Conservation (phyloP, 2,113 vertebrate genomes). For the Rallus limicola region DNA sequence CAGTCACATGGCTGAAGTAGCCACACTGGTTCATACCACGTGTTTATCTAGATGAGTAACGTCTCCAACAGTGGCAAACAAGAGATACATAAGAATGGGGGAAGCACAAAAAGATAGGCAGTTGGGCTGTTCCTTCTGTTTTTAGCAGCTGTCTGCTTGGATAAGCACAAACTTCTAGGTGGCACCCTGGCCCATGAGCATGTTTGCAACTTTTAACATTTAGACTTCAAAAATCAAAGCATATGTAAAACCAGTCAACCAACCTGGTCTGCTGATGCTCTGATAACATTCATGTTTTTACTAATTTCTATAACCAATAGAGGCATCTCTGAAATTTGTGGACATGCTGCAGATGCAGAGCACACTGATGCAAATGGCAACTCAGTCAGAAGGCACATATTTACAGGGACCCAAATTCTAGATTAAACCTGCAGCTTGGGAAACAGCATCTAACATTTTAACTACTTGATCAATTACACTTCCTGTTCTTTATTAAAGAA, state of each 20-base stretch:
- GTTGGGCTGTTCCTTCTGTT: background rate
- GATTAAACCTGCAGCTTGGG: background rate
- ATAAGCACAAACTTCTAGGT: background rate
- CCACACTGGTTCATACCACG: background rate
- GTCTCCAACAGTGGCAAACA: background rate
- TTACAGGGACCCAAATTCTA: background rate
- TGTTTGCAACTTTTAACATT: background rate
- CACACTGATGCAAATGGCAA: fast-evolving
- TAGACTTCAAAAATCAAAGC: background rate
- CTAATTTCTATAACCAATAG: background rate
- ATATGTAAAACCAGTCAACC: background rate
- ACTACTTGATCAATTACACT: background rate
- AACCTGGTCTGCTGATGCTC: background rate
- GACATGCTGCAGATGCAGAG: background rate
- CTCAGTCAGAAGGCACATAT: background rate
- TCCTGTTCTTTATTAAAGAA: background rate
- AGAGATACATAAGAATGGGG: background rate
- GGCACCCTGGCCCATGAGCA: background rate
- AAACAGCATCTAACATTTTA: background rate
- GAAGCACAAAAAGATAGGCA: background rate
- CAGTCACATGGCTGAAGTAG: background rate
- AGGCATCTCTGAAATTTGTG: background rate
- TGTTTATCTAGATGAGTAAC: background rate
- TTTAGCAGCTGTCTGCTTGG: background rate
- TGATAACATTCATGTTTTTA: background rate